A percentile compares a stretch with the other conserved stretches of the same genome.
phyloP scores from a whole-genome alignment of 2,888 invertebrate genomes.

The Xestia rhomboidea region DNA sequence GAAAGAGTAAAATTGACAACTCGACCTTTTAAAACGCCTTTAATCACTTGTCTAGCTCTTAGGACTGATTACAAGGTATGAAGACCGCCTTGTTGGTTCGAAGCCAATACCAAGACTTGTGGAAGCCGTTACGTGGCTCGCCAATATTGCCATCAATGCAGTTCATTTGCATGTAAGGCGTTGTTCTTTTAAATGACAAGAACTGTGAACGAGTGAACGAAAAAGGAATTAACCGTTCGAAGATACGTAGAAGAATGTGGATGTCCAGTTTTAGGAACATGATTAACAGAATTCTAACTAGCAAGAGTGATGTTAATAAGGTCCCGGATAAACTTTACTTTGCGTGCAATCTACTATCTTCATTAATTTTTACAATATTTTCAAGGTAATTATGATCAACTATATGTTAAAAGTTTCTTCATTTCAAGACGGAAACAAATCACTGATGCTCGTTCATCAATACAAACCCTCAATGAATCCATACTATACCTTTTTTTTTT shows the following conservation, averaged over 20 bases:
- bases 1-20: too few species aligned
- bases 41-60: background rate
- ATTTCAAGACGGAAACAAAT: background rate
- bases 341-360: background rate
- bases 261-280: background rate
- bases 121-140: conserved; percentile 18
- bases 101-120: conserved; percentile 37
- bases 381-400: background rate
- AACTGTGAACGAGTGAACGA: conserved; percentile 19
- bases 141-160: conserved; percentile 33
- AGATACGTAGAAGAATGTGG: conserved; percentile 21
- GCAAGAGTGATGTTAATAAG: background rate
- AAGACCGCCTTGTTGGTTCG: conserved; percentile 15
- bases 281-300: background rate
- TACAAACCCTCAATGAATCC: background rate
- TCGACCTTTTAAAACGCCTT: background rate
- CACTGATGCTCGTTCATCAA: background rate
- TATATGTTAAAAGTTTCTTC: background rate
- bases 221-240: conserved; percentile 20
- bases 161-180: conserved; percentile 49
- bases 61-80: background rate
- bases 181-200: conserved; percentile 40
- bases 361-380: background rate
- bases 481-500: too few species aligned
- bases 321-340: background rate